Conservation (phyloP, 64 coral and sea anemone species). For the Hydrozoanthus tunicans region DNA sequence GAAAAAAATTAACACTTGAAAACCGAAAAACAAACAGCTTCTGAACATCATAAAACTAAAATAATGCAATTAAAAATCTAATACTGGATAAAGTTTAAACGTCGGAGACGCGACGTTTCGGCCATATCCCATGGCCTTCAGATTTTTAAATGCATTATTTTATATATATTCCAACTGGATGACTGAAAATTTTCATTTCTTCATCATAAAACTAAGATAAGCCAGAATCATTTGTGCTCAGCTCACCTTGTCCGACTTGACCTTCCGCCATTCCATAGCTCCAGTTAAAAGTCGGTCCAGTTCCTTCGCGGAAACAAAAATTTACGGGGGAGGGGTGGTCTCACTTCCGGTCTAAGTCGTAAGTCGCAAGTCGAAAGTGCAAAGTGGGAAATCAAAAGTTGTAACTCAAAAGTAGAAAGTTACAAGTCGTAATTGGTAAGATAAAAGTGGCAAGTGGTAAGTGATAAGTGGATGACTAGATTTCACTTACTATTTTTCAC, state of each 20-base stretch:
- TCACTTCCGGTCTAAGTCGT: slow-evolving; percentile 24
- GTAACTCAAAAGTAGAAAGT: background rate
- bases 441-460: background rate
- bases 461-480: background rate
- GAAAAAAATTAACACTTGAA: background rate
- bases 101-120: no score
- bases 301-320: background rate
- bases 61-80: background rate
- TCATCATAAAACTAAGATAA: slow-evolving; percentile 21
- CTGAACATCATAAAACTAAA: slow-evolving; percentile 6
- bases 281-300: background rate
- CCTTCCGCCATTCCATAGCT: background rate
- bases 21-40: background rate
- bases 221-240: slow-evolving; percentile 5
- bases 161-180: no score
- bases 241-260: background rate
- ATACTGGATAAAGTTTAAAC: no score
- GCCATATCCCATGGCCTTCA: no score
- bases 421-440: background rate
- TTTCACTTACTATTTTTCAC: background rate
- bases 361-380: slow-evolving; percentile 20
- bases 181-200: no score
- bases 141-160: no score
- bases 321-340: slow-evolving; percentile 3
- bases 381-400: background rate